Percentiles rank a stretch among this genome's conserved stretches.
Conservation (phyloP, 2,113 vertebrate genomes). For the Hippocampus zosterae region DNA sequence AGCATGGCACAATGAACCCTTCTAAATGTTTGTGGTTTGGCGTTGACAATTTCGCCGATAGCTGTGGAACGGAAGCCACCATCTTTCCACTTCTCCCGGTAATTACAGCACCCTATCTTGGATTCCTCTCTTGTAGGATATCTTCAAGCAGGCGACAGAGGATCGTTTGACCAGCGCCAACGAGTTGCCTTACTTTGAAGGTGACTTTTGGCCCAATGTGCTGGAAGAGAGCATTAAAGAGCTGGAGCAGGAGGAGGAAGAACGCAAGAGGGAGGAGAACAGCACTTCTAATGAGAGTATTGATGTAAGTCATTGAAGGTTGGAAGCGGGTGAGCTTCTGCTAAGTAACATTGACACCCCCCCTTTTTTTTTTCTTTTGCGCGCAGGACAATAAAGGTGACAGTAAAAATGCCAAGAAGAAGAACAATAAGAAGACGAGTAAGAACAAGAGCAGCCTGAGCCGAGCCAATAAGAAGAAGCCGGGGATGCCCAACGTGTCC, state of each 20-base stretch:
- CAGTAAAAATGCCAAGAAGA: conserved; percentile 98
- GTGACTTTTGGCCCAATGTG: conserved; percentile 98
- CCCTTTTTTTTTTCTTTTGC: background rate
- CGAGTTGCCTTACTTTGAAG: conserved; percentile 96
- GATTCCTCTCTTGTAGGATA: conserved; percentile 74
- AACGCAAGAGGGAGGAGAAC: conserved; percentile 95
- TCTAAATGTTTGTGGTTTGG: too few species aligned
- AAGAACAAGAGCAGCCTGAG: conserved; percentile 98
- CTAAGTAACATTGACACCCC: background rate
- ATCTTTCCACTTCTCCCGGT: background rate
- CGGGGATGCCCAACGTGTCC: conserved; percentile 95
- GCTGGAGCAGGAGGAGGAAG: conserved; percentile 96
- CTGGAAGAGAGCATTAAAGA: conserved; percentile 99
- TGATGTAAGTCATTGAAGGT: conserved; percentile 77
- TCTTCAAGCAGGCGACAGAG: conserved; percentile 98
- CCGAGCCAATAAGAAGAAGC: conserved; percentile 95
- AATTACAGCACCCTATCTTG: conserved; percentile 10
- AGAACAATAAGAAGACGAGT: conserved; percentile 98
- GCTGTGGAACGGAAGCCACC: too few species aligned
- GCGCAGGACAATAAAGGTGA: conserved; percentile 90
- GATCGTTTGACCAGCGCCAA: conserved; percentile 97
- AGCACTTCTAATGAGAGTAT: conserved; percentile 94
- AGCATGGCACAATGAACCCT: too few species aligned
- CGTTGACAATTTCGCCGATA: too few species aligned
- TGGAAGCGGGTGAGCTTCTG: background rate